Evolutionary conservation across 2,888 invertebrate species (phyloP).

Genomic region (Drosophila pseudotakahashii): DNA sequence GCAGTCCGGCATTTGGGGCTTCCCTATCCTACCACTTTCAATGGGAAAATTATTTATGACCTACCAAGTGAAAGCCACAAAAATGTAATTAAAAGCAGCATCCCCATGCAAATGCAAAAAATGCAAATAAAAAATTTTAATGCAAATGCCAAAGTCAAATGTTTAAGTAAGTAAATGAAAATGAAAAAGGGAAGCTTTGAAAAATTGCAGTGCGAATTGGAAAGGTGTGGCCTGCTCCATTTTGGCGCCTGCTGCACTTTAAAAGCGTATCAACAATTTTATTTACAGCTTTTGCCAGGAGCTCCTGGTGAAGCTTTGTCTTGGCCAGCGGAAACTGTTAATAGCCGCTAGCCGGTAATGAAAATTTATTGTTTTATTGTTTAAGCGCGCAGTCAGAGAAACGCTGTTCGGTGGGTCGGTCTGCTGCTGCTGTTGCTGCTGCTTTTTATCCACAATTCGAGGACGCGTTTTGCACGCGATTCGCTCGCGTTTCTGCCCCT

Average conservation of each 20-base stretch:
- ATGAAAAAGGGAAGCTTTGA: constrained; percentile 9
- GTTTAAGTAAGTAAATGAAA: constrained; percentile 45
- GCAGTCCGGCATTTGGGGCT: constrained; percentile 52
- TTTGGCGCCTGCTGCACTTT: constrained; percentile 53
- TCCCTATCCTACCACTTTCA: constrained; percentile 31
- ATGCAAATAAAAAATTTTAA: constrained; percentile 49
- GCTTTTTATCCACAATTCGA: constrained; percentile 26
- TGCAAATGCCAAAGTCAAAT: constrained; percentile 71
- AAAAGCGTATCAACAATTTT: constrained; percentile 58
- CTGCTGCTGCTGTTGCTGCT: constrained; percentile 11
- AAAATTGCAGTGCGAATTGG: constrained; percentile 11
- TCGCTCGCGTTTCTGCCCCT: constrained; percentile 23
- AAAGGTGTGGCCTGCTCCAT: constrained; percentile 52
- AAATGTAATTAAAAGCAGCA: constrained; percentile 77
- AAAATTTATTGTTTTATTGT: constrained; percentile 80
- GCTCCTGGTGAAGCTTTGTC: constrained; percentile 54
- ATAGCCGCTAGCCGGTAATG: constrained; percentile 77
- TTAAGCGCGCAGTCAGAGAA: constrained; percentile 59
- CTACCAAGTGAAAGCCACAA: constrained; percentile 70
- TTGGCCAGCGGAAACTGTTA: constrained; percentile 67
- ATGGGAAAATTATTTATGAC: constrained; percentile 75
- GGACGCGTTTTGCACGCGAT: constrained; percentile 55
- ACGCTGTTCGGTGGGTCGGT: constrained; percentile 10
- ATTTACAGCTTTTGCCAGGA: constrained; percentile 49
- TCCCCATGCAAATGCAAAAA: constrained; percentile 42